Evolutionary conservation across 2,888 invertebrate species (phyloP).

Genomic region (Chalcosyrphus nemorum): DNA sequence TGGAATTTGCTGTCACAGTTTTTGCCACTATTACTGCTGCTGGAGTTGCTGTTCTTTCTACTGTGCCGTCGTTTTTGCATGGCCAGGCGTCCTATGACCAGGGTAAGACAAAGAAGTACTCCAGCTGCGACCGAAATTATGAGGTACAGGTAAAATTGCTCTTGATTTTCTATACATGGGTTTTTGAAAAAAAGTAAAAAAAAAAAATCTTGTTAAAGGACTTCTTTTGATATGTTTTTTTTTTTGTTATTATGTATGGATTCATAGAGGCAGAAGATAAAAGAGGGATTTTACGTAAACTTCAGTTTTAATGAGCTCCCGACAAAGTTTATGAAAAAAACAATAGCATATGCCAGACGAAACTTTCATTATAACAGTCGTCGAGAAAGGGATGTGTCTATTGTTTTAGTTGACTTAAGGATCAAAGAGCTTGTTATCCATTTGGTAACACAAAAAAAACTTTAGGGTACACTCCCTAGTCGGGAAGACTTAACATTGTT

Average conservation of each 20-base stretch:
- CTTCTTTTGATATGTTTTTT: neutral
- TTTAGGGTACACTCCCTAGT: too few species aligned
- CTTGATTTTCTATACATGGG: constrained; percentile 79
- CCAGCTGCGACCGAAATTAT: constrained; percentile 89
- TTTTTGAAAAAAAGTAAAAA: neutral
- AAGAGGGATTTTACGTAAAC: too few species aligned
- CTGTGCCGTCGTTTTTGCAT: constrained; percentile 85
- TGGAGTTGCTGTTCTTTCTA: constrained; percentile 77
- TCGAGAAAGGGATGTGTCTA: too few species aligned
- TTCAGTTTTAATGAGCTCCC: too few species aligned
- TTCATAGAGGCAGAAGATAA: neutral
- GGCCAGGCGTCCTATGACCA: constrained; percentile 88
- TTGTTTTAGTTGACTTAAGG: neutral
- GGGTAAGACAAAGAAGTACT: constrained; percentile 87
- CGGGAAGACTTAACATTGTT: too few species aligned
- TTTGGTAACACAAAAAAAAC: too few species aligned
- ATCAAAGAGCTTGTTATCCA: neutral
- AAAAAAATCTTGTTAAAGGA: neutral
- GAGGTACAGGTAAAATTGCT: constrained; percentile 90
- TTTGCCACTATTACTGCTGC: constrained; percentile 75
- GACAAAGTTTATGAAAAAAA: too few species aligned
- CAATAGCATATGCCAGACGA: too few species aligned
- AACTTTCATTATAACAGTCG: too few species aligned
- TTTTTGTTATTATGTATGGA: neutral
- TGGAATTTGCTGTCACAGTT: constrained; percentile 84